Base-by-base conservation (phyloP, 1,140 invertebrate genomes). In the Diorhabda sublineata region DNA sequence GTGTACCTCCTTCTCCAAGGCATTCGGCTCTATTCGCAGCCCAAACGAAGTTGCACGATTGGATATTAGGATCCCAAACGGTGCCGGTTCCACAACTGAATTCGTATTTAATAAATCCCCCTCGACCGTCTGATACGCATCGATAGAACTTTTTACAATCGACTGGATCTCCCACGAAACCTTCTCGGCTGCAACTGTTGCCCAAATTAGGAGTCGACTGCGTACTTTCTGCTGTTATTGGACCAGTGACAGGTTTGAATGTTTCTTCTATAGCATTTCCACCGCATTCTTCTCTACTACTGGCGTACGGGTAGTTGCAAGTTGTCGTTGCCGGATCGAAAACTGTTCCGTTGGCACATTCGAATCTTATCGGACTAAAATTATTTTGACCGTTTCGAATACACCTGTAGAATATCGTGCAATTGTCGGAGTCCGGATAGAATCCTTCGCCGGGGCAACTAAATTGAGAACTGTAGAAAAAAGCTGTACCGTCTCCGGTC, bases 291-390 rank as follows among this genome's bases (percentile, higher is more conserved):
- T 45, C 60, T 61, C 80, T 74, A 44, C 68, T 76, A 61, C 74
- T 88, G n/a, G 84, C 86, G 66, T 83, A 82, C 4, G 89, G 86
- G 80, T 89, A 85, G 69, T 89, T 90, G 76, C 90, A 92, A 66
- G 86, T 82, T 70, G 86, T 84, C n/a, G 82, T 84, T 2, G 84
- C 81, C 9, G 86, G 84, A 74, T 92, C 91, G 69, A 87, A 92
- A 5, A 92, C 87, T 3, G 90, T 91, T 44, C 89, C 90, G 58
- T 84, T 82, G 2, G 85, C 87, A 77, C 90, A 92, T 79, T 88
- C 84, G 76, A 90, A 91, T 81, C 85, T 83, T 68, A 88, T 87
- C 5, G 78, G 58, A 56, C 64, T 74, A 58, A 78, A 70, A 47
- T 63, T 69, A 61, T 70, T 71, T 11, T 73, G 45, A 7, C 67